Percentiles rank a stretch among this genome's conserved stretches.
Evolutionary conservation across 2,797 vertebrate species (phyloP).

Genomic region (Gorsachius magnificus): DNA sequence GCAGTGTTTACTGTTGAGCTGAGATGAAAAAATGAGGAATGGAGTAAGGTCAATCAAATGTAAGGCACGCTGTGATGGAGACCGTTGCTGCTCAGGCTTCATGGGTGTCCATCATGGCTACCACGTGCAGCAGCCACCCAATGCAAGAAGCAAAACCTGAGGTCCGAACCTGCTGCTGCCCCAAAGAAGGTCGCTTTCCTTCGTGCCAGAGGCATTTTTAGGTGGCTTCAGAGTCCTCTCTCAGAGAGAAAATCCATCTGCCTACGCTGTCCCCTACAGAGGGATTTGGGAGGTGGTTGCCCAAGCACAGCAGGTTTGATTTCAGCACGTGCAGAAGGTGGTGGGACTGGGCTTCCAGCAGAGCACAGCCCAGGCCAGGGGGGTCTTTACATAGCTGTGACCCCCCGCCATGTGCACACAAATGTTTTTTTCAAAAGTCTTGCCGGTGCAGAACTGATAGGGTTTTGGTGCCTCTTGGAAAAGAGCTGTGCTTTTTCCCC

Average conservation of each 20-base stretch:
- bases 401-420: rapidly evolving
- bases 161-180: background rate
- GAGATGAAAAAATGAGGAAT: background rate
- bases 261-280: rapidly evolving
- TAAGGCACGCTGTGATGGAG: background rate
- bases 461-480: conserved; percentile 10
- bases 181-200: background rate
- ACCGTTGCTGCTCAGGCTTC: background rate
- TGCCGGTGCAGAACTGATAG: background rate
- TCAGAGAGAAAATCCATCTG: background rate
- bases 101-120: background rate
- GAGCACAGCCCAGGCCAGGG: background rate
- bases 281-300: background rate
- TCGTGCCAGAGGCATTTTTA: background rate
- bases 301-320: background rate
- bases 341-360: background rate
- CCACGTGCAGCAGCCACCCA: rapidly evolving
- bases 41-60: background rate
- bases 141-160: background rate
- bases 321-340: background rate
- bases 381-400: background rate
- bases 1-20: background rate
- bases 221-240: background rate
- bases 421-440: background rate
- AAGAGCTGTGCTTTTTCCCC: background rate